Conservation (phyloP, 2,888 invertebrate genomes). For the Hybos culiciformis region DNA sequence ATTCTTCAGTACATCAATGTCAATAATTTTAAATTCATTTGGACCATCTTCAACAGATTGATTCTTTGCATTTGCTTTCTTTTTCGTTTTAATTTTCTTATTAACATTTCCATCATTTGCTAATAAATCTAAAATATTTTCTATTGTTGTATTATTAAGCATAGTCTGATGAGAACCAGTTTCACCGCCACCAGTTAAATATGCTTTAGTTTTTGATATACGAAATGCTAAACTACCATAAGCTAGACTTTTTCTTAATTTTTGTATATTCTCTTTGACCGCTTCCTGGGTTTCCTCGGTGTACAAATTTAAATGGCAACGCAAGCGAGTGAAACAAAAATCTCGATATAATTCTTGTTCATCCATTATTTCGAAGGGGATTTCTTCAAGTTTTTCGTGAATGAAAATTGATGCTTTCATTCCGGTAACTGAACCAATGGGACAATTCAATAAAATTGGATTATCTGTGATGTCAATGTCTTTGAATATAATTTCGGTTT, state of each 20-base stretch:
- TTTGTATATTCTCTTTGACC: slow-evolving; percentile 49
- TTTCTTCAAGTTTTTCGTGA: slow-evolving; percentile 56
- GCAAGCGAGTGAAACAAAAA: slow-evolving; percentile 55
- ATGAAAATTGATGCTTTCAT: slow-evolving; percentile 53
- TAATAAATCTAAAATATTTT: slow-evolving; percentile 13
- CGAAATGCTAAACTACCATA: slow-evolving; percentile 60
- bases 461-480: slow-evolving; percentile 70
- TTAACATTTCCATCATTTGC: slow-evolving; percentile 10
- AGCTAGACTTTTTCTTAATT: slow-evolving; percentile 54
- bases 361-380: slow-evolving; percentile 47
- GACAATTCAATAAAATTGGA: slow-evolving; percentile 50
- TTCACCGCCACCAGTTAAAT: slow-evolving; percentile 42
- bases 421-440: slow-evolving; percentile 41
- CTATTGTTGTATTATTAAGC: background rate
- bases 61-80: slow-evolving; percentile 11
- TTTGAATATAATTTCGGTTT: slow-evolving; percentile 57
- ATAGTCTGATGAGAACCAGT: slow-evolving; percentile 15
- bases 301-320: slow-evolving; percentile 48
- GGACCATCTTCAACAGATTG: slow-evolving; percentile 12
- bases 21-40: slow-evolving; percentile 28
- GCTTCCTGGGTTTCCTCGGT: slow-evolving; percentile 43
- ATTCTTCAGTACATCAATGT: slow-evolving; percentile 28
- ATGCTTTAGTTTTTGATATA: slow-evolving; percentile 49
- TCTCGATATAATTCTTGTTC: slow-evolving; percentile 51
- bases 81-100: slow-evolving; percentile 6